A percentile compares a stretch with the other conserved stretches of the same genome.
These are phyloP conservation scores for Desmodus rotundus DNA, from an alignment of 2,113 vertebrate species.

Conservation along the genomic window DNA sequence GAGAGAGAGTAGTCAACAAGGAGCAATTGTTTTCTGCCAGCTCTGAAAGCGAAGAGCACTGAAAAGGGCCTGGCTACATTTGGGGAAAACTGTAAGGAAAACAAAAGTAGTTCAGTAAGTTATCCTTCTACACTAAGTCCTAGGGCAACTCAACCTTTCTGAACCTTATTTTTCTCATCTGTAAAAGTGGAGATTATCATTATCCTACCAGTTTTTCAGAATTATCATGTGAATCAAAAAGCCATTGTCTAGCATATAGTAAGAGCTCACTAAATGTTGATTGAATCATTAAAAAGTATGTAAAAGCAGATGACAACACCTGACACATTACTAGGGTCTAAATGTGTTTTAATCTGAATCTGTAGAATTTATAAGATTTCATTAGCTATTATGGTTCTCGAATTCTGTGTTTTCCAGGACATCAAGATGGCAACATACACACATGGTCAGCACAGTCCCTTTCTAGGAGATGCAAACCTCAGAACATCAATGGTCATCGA, in stretches of 20 bases:
- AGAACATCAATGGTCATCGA: slow-evolving; percentile 45
- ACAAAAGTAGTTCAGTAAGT: neutral
- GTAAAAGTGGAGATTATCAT: slow-evolving; percentile 15
- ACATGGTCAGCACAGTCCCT: slow-evolving; percentile 2
- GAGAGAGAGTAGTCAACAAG: neutral
- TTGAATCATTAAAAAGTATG: neutral
- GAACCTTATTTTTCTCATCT: slow-evolving; percentile 18
- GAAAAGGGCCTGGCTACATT: neutral
- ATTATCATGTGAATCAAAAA: slow-evolving; percentile 10
- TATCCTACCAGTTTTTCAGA: slow-evolving; percentile 6
- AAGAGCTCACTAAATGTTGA: slow-evolving; percentile 18
- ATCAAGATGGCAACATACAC: slow-evolving; percentile 27
- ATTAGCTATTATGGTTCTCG: slow-evolving; percentile 18
- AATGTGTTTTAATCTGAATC: slow-evolving; percentile 27
- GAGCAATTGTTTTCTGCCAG: neutral
- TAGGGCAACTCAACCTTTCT: neutral
- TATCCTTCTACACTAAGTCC: neutral
- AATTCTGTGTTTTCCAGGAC: slow-evolving; percentile 66
- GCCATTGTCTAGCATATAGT: neutral
- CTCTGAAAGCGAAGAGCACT: neutral
- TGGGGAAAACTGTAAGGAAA: neutral
- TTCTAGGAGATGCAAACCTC: slow-evolving; percentile 41
- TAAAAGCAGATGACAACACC: slow-evolving; percentile 9
- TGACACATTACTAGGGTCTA: neutral
- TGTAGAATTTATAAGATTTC: slow-evolving; percentile 24